Base-by-base conservation (phyloP, 2,888 invertebrate species). In the Amiota minor region DNA sequence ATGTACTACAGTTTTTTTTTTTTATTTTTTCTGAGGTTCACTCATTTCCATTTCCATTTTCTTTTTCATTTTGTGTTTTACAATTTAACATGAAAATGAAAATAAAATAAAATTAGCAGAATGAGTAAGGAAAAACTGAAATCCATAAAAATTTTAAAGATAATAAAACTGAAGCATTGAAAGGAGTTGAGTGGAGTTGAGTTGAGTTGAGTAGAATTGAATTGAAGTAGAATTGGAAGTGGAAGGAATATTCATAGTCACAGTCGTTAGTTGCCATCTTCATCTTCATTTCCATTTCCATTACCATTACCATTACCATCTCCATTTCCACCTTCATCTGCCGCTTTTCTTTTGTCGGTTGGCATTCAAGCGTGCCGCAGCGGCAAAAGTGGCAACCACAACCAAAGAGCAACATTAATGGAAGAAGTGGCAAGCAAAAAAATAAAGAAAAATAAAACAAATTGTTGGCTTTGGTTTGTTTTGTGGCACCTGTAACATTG, bases 401-500 rank as follows among this genome's bases (percentile, higher is more conserved):
- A 20, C 53, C 53, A 18, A 18, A 35, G 35, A 35, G 35, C 35
- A 35, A 35, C 35, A 35, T 35, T 35, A 35, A 8, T 35, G 12
- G 53, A 53, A 53, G 12, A 53, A n/a, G n/a, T n/a, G 53, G 53
- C 3, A n/a, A 53, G 53, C 53, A 53, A 53, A 4, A 53, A 53
- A 12, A 53, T 9, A 12, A 53, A 53, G 12, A 53, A 53, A 53
- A 74, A 72, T 73, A 71, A 77, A 75, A 69, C 76, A 35, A 35
- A 6, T 35, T 35, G 35, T 35, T 35, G 35, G 35, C 6, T 35
- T 35, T 35, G 35, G 35, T 35, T 35, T 35, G 35, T 35, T 35
- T 35, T 35, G 80, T 78, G 78, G 81, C 81, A 81, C 81, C 83
- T 83, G 81, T 80, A 79, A 77, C 73, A 11, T 74, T 78, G 18